Conservation (phyloP, 1,140 invertebrate species). For the Brachionus plicatilis region DNA sequence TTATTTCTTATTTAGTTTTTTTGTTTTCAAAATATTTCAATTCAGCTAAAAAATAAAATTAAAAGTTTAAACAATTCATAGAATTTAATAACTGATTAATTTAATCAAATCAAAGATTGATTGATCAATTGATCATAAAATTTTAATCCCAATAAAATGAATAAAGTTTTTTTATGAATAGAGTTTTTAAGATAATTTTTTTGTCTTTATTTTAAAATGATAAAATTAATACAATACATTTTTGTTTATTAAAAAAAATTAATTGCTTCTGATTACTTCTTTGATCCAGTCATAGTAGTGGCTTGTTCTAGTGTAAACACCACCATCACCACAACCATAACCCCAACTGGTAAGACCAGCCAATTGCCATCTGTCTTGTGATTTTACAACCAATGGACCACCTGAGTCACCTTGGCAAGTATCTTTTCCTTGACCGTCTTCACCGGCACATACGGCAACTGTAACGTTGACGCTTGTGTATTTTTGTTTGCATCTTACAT, state of each 20-base stretch:
- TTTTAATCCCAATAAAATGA: no score
- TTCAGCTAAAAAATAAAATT: no score
- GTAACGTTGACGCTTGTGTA: slow-evolving; percentile 1
- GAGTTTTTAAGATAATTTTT: not conserved
- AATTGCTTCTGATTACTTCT: not conserved
- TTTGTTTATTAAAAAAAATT: not conserved
- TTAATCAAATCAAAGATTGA: no score
- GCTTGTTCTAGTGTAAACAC: slow-evolving; percentile 37
- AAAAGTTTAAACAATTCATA: no score
- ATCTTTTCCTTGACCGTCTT: slow-evolving; percentile 12
- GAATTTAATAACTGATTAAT: no score
- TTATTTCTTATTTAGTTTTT: no score
- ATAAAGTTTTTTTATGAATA: no score
- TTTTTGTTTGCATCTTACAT: slow-evolving; percentile 33
- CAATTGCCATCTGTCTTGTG: not conserved
- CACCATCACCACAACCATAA: slow-evolving; percentile 40
- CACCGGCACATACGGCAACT: slow-evolving; percentile 25
- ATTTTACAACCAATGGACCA: slow-evolving; percentile 36
- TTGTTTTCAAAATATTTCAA: no score
- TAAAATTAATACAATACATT: not conserved
- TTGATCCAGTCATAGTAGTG: slow-evolving; percentile 30
- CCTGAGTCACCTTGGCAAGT: slow-evolving; percentile 40
- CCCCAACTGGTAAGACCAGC: slow-evolving; percentile 39
- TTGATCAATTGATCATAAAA: no score
- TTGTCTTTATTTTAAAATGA: not conserved